These are phyloP conservation scores for Nomada flava DNA, from an alignment of 2,888 invertebrate genomes.

Conservation along the genomic window DNA sequence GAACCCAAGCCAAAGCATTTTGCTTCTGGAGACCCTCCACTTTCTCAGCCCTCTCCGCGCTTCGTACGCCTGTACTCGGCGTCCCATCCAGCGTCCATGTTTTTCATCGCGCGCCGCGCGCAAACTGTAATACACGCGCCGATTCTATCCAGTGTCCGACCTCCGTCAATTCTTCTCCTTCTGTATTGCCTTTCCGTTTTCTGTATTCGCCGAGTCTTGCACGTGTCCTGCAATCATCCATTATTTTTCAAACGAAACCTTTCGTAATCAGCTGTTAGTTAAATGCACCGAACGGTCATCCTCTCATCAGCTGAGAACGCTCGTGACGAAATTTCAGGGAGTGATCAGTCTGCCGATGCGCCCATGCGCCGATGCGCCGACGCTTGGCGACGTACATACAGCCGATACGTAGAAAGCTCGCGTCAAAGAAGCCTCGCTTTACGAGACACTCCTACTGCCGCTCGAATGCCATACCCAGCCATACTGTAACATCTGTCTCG, in stretches of 20 bases:
- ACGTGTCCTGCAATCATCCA: not conserved
- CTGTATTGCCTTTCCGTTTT: not conserved
- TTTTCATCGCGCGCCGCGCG: slow-evolving; percentile 34
- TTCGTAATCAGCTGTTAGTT: slow-evolving; percentile 67
- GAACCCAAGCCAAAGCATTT: slow-evolving; percentile 69
- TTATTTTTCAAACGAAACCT: not conserved
- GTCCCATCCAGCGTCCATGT: slow-evolving; percentile 56
- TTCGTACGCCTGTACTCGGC: slow-evolving; percentile 59
- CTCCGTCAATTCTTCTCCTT: too few species aligned
- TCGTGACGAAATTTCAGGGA: slow-evolving; percentile 66
- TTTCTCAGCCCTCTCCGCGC: slow-evolving; percentile 49
- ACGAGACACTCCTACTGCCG: slow-evolving; percentile 51
- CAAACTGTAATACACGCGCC: slow-evolving; percentile 6
- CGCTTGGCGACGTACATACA: too few species aligned
- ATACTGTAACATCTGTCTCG: slow-evolving; percentile 53
- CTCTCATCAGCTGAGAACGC: slow-evolving; percentile 68
- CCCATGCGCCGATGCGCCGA: not conserved
- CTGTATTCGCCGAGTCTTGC: not conserved
- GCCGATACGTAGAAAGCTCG: slow-evolving; percentile 13
- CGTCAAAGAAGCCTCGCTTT: slow-evolving; percentile 47
- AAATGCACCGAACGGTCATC: slow-evolving; percentile 54
- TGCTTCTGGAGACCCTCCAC: slow-evolving; percentile 70
- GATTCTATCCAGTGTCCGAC: too few species aligned
- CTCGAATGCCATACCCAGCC: slow-evolving; percentile 38
- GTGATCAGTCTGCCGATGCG: slow-evolving; percentile 48